phyloP scores from a whole-genome alignment of 2,113 vertebrate genomes.

The Mesoclemmys tuberculata region DNA sequence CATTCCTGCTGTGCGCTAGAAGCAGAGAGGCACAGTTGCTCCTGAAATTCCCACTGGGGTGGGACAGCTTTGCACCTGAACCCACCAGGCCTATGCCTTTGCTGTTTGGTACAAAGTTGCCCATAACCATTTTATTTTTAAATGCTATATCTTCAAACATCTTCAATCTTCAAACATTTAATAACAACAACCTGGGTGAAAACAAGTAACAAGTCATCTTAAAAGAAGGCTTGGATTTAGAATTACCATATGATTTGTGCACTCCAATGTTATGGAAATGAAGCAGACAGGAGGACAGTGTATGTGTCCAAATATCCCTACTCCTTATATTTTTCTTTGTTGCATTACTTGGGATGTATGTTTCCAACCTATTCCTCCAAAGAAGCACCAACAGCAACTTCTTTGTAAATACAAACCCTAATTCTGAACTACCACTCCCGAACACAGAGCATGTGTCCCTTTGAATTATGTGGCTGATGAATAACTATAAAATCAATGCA shows the following conservation, averaged over 20 bases:
- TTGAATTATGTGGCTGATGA: neutral
- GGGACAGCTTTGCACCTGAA: rapidly evolving
- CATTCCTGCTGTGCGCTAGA: rapidly evolving
- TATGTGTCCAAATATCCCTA: neutral
- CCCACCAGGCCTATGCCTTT: neutral
- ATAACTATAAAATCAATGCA: neutral
- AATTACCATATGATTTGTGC: neutral
- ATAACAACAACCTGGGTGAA: neutral
- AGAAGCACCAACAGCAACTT: neutral
- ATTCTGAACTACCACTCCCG: neutral
- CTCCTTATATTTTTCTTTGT: neutral
- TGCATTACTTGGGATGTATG: neutral
- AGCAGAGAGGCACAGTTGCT: neutral
- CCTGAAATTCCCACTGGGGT: neutral
- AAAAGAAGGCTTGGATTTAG: neutral
- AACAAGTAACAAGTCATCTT: rapidly evolving
- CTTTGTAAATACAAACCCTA: neutral
- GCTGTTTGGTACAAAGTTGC: neutral
- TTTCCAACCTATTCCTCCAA: neutral
- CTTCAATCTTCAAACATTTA: neutral
- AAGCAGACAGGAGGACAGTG: neutral
- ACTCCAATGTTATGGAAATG: neutral
- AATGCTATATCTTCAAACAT: neutral
- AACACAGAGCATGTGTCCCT: neutral
- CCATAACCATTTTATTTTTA: neutral